Base-by-base conservation (phyloP, 2,797 vertebrate species). In the Fratercula arctica region DNA sequence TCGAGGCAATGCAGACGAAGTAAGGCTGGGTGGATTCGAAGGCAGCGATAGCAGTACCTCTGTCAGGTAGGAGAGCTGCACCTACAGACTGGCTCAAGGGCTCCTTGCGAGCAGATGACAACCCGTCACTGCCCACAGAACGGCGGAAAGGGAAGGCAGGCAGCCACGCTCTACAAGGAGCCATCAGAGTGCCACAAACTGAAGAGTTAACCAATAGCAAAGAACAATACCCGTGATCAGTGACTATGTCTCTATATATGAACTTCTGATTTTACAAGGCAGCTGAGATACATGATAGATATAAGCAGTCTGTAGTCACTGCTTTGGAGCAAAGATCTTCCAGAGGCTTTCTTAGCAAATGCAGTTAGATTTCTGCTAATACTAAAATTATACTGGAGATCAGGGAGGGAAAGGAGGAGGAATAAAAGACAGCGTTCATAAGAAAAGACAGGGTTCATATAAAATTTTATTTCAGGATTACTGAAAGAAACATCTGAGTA, bases 11-110 rank as follows among this genome's bases (percentile, higher is more conserved):
- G 4, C 41, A 69, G 51, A 33, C 21, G n/a, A 79, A 20, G 16
- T 4, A 35, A 61, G 63, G 15, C 37, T 46, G 15, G 26, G 2
- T 17, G 37, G 29, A 8, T 23, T 50, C 21, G 46, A 45, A 16
- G n/a, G 19, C 0, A 1, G 43, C 0, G 0, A 57, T 3, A 6
- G 21, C n/a, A 60, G 57, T 25, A 60, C n/a, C 35, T 25, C 26
- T 53, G 46, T n/a, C 60, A 64, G 70, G 25, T 14, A 29, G 51
- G 23, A 83, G 11, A 78, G 31, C 7, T 11, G 18, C 39, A 59
- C 1, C 0, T 6, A 20, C 29, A 37, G 29, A 7, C 3, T 3
- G 37, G 15, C 12, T 45, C 11, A 23, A 26, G 29, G 23, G 12
- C 33, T 87, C 60, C 56, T 60, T 18, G 48, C 3, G 39, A 48